These are phyloP conservation scores for Stigmatopora nigra DNA, from an alignment of 2,113 vertebrate genomes.

Conservation along the genomic window DNA sequence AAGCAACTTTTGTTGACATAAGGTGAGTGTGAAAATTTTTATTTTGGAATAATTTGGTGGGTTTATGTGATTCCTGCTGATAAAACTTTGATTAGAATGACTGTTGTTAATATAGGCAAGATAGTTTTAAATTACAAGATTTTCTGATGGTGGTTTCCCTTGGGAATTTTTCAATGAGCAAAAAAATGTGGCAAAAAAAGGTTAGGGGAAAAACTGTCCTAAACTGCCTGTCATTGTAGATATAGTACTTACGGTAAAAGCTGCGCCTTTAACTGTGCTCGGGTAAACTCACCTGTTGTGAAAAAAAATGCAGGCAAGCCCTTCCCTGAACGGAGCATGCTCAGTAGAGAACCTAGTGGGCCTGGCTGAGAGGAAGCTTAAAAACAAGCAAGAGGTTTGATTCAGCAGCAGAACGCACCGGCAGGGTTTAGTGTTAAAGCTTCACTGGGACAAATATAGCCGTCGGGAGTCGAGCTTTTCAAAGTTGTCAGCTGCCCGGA, in stretches of 20 bases:
- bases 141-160: too few relatives aligned
- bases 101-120: too few relatives aligned
- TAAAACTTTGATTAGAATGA: too few relatives aligned
- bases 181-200: too few relatives aligned
- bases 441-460: constrained; percentile 30
- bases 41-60: too few relatives aligned
- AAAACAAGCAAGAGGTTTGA: constrained; percentile 39
- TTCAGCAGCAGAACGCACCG: constrained; percentile 38
- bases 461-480: constrained; percentile 10
- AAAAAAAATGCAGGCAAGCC: neutral
- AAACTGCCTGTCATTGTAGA: neutral
- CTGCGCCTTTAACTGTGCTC: neutral
- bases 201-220: too few relatives aligned
- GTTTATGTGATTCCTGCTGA: too few relatives aligned
- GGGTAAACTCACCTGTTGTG: constrained; percentile 23
- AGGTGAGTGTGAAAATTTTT: too few relatives aligned
- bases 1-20: too few relatives aligned
- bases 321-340: constrained; percentile 18
- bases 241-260: constrained; percentile 9
- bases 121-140: too few relatives aligned
- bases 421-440: constrained; percentile 43
- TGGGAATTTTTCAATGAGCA: too few relatives aligned
- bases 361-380: constrained; percentile 32
- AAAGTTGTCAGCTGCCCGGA: constrained; percentile 12
- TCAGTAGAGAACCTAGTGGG: constrained; percentile 37